Evolutionary conservation across 2,888 invertebrate genomes (phyloP), one percentile per base, ranked within the genome.

Genomic region (Invenusta paracnida): DNA sequence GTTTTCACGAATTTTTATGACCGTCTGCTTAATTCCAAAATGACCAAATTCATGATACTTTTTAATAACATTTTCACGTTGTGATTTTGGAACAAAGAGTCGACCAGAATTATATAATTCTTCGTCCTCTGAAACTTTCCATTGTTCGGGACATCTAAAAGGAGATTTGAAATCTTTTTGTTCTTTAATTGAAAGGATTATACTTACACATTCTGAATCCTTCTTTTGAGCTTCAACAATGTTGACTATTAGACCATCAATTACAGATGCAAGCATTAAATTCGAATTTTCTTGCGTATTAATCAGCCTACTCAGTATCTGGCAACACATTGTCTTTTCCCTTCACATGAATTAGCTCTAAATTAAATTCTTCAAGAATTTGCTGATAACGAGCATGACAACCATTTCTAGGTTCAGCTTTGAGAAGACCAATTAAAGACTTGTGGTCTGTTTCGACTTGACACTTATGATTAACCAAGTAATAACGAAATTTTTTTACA

Each of bases 321-420:
- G 82, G 31, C 31, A 82, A 30, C 2, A 82, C 82, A 30, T 82
- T 82, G 27, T 82, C 29, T 28, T 82, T 82, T 5, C 82, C 11
- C 30, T 29, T 1, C 5, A 82, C 31, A 82, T 82, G 31, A 23
- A 29, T 30, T 30, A 82, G 23, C 31, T 82, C 82, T n/a, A 82
- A 82, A 30, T 82, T 29, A 82, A 82, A 27, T 82, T 82, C 82
- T 82, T 29, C 23, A 23, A 82, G 82, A 82, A 82, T 82, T 82
- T 82, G 82, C 27, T 82, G 17, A 82, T 29, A 27, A 82, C 29
- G 31, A 2, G 82, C 82, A 82, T 82, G 82, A 30, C 82, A 29
- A 82, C 31, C 82, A 82, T 82, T 82, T 30, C 82, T 29, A 82
- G 82, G 82, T 82, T 82, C 27, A 82, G 29, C 29, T 73, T 82